These are phyloP conservation scores for Lepidurus apus DNA, from an alignment of 1,140 invertebrate species.

Conservation along the genomic window DNA sequence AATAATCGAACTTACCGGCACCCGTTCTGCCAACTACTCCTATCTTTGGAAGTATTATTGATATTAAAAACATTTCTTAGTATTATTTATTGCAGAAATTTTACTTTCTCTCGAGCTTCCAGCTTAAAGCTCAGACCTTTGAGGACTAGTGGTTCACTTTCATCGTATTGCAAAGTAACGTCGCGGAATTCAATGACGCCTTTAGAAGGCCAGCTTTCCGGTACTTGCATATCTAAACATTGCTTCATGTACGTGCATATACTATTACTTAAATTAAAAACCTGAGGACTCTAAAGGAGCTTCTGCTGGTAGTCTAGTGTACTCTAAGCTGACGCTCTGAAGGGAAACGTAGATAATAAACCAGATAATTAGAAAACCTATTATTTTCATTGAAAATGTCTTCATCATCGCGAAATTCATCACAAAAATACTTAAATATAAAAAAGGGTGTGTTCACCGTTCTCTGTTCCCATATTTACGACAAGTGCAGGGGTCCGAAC, in stretches of 20 bases:
- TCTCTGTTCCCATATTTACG: too few relatives aligned
- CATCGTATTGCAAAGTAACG: conserved; percentile 59
- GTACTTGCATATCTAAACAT: not conserved
- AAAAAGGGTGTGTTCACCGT: too few relatives aligned
- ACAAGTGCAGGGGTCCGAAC: too few relatives aligned
- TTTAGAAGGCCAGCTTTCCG: conserved; percentile 57
- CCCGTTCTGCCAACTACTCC: conserved; percentile 63
- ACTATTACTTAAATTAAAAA: not conserved
- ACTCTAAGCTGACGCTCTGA: conserved; percentile 70
- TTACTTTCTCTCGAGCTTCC: conserved; percentile 59
- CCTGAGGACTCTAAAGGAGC: conserved; percentile 41
- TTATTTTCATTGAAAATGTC: too few relatives aligned
- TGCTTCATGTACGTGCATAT: not conserved
- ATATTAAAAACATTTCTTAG: not conserved
- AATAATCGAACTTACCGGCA: conserved; percentile 76
- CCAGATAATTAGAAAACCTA: conserved; percentile 47
- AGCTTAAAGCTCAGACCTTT: conserved; percentile 67
- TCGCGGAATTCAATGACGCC: conserved; percentile 64
- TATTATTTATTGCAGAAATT: conserved; percentile 27
- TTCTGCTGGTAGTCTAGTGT: conserved; percentile 55
- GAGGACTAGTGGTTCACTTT: conserved; percentile 56
- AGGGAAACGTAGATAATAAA: conserved; percentile 41
- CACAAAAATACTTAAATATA: too few relatives aligned
- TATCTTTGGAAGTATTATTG: conserved; percentile 46
- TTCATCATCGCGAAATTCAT: too few relatives aligned